These are phyloP conservation scores for Oreochromis aureus DNA, from an alignment of 2,113 vertebrate genomes.

Conservation along the genomic window DNA sequence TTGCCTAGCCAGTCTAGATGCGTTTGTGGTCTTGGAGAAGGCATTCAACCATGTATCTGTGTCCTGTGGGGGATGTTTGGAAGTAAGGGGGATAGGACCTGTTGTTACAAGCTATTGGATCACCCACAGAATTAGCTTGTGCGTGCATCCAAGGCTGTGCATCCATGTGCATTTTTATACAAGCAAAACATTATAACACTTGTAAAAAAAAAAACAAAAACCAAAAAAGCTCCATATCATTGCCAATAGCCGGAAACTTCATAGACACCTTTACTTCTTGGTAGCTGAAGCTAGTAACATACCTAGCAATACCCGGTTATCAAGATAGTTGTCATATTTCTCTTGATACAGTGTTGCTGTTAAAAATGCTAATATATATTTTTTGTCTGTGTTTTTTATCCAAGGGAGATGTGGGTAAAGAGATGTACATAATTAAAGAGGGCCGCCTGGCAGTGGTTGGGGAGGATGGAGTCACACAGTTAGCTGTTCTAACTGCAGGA, in stretches of 20 bases:
- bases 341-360: not conserved
- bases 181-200: not conserved
- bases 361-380: not conserved
- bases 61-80: not conserved
- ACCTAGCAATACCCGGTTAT: not conserved
- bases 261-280: not conserved
- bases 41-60: not conserved
- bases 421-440: slow-evolving; percentile 99
- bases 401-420: slow-evolving; percentile 89
- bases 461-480: slow-evolving; percentile 85
- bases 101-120: not conserved
- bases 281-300: not conserved
- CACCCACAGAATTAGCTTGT: not conserved
- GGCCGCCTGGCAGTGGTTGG: slow-evolving; percentile 90
- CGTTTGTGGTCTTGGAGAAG: not conserved
- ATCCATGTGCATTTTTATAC: not conserved
- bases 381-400: not conserved
- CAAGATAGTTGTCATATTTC: not conserved
- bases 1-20: not conserved
- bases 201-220: accelerated
- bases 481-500: slow-evolving; percentile 83
- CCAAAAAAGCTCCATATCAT: not conserved
- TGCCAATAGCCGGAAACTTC: not conserved
- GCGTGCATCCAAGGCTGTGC: not conserved
- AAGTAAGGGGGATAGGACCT: not conserved